Base-by-base conservation (phyloP, 1,140 invertebrate species). In the Geopemphigus sp. region DNA sequence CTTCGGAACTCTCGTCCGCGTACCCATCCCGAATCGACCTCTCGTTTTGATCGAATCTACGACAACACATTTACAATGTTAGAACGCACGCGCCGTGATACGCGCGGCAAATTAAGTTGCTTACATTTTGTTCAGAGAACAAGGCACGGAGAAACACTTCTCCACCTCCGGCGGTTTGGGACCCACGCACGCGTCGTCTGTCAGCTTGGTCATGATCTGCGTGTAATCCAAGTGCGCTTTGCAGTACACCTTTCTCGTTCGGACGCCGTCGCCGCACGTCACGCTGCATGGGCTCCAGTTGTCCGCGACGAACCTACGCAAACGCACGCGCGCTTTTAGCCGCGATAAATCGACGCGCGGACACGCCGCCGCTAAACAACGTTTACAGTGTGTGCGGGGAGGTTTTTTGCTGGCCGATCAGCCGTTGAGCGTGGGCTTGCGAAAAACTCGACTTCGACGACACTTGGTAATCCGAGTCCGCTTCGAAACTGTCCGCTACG, bases 161-260 rank as follows among this genome's bases (percentile, higher is more conserved):
- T 96, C 93, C 0, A 89, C 90, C 82, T 93, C 91, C 0, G 88
- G 83, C 0, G 95, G 95, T 83, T 94, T 95, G 0, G 89, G 89
- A 0, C 94, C 94, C 72, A 91, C 89, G 84, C 96, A 98, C 82
- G 97, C 91, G n/a, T 89, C 89, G 83, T 97, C 95, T 0, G 95
- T 94, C 15, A 97, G 86, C 82, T 91, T 92, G 0, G 93, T 94
- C 56, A 95, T 91, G 0, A 93, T 95, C 80, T 91, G 88, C 61
- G 93, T 95, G 84, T 95, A 95, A 85, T 96, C 94, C 61, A 98
- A 87, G 85, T 94, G 96, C 82, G 98, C 96, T 88, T 96, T 96
- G 86, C 96, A 98, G 80, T 92, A 90, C 1, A 96, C 95, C 83
- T 91, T 89, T 10, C 94, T 89, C 80, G 90, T 91, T 15, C 92